These are phyloP conservation scores for Agriotes lineatus DNA, from an alignment of 2,888 invertebrate genomes.

Conservation along the genomic window DNA sequence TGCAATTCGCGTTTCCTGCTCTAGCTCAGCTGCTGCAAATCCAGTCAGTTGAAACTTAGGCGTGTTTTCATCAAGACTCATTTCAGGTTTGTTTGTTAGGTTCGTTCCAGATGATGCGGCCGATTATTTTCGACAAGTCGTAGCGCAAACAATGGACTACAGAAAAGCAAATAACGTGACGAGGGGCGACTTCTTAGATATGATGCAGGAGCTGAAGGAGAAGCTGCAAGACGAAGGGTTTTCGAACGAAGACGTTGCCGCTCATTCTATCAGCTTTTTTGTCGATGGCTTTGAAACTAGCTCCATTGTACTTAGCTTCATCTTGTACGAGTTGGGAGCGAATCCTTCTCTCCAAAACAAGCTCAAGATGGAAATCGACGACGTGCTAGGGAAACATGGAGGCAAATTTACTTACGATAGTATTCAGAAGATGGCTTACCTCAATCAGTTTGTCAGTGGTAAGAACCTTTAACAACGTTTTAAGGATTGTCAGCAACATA, in stretches of 20 bases:
- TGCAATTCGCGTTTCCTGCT: constrained; percentile 54
- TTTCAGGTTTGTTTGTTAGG: constrained; percentile 30
- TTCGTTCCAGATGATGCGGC: constrained; percentile 50
- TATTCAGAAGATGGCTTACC: neutral
- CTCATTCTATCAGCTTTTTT: constrained; percentile 64
- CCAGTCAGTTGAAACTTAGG: constrained; percentile 25
- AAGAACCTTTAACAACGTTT: too few relatives aligned
- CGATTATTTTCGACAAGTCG: constrained; percentile 58
- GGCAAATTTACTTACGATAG: neutral
- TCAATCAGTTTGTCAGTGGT: neutral
- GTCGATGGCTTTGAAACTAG: constrained; percentile 68
- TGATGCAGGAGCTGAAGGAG: constrained; percentile 58
- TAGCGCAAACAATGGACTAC: constrained; percentile 60
- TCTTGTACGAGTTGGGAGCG: constrained; percentile 62
- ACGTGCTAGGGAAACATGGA: constrained; percentile 41
- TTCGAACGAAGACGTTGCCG: constrained; percentile 55
- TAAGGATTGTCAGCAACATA: too few relatives aligned
- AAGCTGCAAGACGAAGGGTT: constrained; percentile 46
- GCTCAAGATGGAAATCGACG: constrained; percentile 62
- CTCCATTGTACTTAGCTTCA: constrained; percentile 62
- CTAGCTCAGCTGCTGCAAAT: constrained; percentile 51
- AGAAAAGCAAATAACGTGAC: constrained; percentile 60
- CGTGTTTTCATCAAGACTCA: too few relatives aligned
- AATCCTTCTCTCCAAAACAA: constrained; percentile 64
- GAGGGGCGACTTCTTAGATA: constrained; percentile 64